These are phyloP conservation scores for Brachyhypopomus gauderio DNA, from an alignment of 2,113 vertebrate genomes.

Conservation along the genomic window DNA sequence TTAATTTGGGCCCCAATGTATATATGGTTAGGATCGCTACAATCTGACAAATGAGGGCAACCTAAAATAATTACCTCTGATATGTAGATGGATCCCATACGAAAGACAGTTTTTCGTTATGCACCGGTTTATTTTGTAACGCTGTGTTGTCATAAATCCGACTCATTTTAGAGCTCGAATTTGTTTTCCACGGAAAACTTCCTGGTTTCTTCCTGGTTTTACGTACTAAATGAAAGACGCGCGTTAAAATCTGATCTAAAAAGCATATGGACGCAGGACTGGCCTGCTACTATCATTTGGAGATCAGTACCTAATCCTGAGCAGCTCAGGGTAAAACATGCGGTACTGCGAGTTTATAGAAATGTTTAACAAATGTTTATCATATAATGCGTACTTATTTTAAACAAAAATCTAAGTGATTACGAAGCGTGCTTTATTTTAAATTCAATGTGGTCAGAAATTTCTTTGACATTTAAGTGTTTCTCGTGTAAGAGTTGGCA, in stretches of 20 bases:
- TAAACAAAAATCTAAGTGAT: too few species aligned
- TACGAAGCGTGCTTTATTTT: too few species aligned
- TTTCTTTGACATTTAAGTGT: too few species aligned
- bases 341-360: too few species aligned
- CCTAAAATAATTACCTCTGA: conserved; percentile 71
- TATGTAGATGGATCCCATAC: conserved; percentile 72
- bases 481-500: too few species aligned
- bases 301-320: too few species aligned
- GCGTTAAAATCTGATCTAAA: neutral
- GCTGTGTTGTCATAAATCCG: conserved; percentile 79
- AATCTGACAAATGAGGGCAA: neutral
- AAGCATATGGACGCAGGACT: neutral
- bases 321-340: too few species aligned
- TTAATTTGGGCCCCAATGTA: too few species aligned
- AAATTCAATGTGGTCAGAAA: too few species aligned
- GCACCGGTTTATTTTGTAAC: conserved; percentile 80
- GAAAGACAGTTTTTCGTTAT: conserved; percentile 65
- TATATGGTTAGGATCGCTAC: neutral
- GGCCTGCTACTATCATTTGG: too few species aligned
- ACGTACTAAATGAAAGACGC: conserved; percentile 36
- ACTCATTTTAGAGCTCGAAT: conserved; percentile 70
- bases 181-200: conserved; percentile 30
- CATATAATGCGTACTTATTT: too few species aligned
- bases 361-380: too few species aligned
- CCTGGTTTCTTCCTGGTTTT: conserved; percentile 62